phyloP scores from a whole-genome alignment of 2,797 vertebrate species.

The Lutjanus campechanus region DNA sequence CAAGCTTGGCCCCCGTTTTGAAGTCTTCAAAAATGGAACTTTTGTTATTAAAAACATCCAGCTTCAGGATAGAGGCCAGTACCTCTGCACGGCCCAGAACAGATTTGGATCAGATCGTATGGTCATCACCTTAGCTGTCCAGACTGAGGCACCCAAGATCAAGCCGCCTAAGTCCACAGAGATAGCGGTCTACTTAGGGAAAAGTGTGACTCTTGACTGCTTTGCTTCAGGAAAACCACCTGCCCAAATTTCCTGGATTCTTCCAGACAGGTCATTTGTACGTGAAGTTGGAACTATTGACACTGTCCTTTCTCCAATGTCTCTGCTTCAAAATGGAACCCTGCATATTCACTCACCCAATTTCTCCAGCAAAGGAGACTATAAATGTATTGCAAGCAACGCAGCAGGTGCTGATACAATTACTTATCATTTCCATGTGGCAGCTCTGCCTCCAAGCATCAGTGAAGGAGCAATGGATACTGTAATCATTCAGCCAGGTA shows the following conservation, averaged over 20 bases:
- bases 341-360: conserved; percentile 81
- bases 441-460: conserved; percentile 85
- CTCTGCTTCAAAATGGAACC: conserved; percentile 85
- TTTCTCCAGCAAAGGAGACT: conserved; percentile 87
- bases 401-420: conserved; percentile 88
- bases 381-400: conserved; percentile 89
- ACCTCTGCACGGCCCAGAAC: conserved; percentile 87
- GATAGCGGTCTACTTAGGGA: conserved; percentile 81
- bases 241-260: conserved; percentile 88
- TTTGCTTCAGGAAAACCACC: conserved; percentile 83
- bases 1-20: conserved; percentile 86
- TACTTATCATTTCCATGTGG: conserved; percentile 85
- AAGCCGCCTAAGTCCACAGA: conserved; percentile 69
- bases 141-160: conserved; percentile 85
- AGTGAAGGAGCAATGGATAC: conserved; percentile 76
- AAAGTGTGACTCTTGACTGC: conserved; percentile 80
- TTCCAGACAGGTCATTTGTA: conserved; percentile 86
- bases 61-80: conserved; percentile 88
- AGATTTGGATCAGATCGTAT: conserved; percentile 84
- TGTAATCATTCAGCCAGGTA: conserved; percentile 78
- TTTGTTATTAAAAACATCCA: conserved; percentile 86
- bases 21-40: conserved; percentile 87
- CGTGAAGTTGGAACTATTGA: conserved; percentile 69
- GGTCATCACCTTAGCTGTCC: conserved; percentile 84
- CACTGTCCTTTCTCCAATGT: conserved; percentile 61